phyloP scores from a whole-genome alignment of 2,888 invertebrate genomes.

The Matsumyia berberina region DNA sequence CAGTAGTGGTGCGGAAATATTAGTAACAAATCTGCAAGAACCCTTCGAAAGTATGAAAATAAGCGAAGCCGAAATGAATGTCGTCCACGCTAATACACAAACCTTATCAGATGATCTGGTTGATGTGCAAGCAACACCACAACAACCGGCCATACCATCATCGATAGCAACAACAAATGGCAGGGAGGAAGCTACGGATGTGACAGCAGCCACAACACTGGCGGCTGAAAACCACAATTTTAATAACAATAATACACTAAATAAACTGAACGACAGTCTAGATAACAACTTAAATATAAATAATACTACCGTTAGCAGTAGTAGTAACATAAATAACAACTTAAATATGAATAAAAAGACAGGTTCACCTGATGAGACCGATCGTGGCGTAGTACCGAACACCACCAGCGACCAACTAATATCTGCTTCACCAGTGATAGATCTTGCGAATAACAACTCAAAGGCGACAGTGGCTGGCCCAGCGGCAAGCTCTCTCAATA shows the following conservation, averaged over 20 bases:
- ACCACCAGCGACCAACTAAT: slow-evolving; percentile 19
- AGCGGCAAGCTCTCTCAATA: neutral
- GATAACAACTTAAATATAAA: slow-evolving; percentile 63
- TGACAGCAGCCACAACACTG: slow-evolving; percentile 1
- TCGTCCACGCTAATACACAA: slow-evolving; percentile 59
- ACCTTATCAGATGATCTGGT: slow-evolving; percentile 50
- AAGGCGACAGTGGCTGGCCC: slow-evolving; percentile 3
- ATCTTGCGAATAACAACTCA: slow-evolving; percentile 59
- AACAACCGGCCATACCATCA: slow-evolving; percentile 2
- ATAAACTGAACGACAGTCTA: slow-evolving; percentile 48
- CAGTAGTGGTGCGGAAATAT: slow-evolving; percentile 20
- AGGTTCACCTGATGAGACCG: slow-evolving; percentile 58
- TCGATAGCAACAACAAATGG: slow-evolving; percentile 27
- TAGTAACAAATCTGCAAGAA: slow-evolving; percentile 16
- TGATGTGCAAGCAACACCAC: slow-evolving; percentile 18
- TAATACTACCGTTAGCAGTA: slow-evolving; percentile 47
- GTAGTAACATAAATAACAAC: slow-evolving; percentile 54
- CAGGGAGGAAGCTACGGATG: slow-evolving; percentile 13
- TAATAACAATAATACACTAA: slow-evolving; percentile 42
- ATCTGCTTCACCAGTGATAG: slow-evolving; percentile 20
- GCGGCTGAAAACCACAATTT: slow-evolving; percentile 33
- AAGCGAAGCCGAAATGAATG: slow-evolving; percentile 53
- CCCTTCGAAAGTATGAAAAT: slow-evolving; percentile 62
- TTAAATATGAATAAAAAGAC: slow-evolving; percentile 57
- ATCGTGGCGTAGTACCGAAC: slow-evolving; percentile 40